Percentiles rank a stretch among this genome's conserved stretches.
phyloP scores from a whole-genome alignment of 2,888 invertebrate genomes.

The Gerris lacustris region DNA sequence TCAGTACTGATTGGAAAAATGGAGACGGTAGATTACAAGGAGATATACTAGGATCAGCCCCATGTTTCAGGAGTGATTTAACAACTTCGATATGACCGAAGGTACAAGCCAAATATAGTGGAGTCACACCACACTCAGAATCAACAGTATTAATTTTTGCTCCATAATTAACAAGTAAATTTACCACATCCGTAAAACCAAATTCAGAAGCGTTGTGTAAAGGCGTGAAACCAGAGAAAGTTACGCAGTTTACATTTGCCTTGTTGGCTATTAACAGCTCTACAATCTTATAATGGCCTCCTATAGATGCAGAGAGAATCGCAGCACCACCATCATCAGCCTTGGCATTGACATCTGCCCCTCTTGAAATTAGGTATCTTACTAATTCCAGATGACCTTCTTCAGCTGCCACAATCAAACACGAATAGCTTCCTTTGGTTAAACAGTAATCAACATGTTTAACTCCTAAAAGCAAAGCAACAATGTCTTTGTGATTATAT shows the following conservation, averaged over 20 bases:
- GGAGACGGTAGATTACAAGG: no score
- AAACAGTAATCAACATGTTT: slow-evolving; percentile 9
- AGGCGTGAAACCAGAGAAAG: slow-evolving; percentile 17
- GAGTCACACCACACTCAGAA: slow-evolving; percentile 19
- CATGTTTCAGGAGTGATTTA: slow-evolving; percentile 6
- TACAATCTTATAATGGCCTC: slow-evolving; percentile 21
- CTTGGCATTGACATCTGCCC: slow-evolving; percentile 23
- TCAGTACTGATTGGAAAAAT: no score
- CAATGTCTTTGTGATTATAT: slow-evolving; percentile 14
- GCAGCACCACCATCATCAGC: slow-evolving; percentile 16
- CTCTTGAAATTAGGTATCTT: slow-evolving; percentile 8
- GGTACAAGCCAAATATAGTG: slow-evolving; percentile 19
- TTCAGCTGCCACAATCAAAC: not conserved
- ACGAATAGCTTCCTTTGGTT: not conserved
- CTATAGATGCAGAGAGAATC: slow-evolving; percentile 22
- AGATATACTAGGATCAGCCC: slow-evolving; percentile 4
- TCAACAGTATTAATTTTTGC: slow-evolving; percentile 23
- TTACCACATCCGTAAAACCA: slow-evolving; percentile 22
- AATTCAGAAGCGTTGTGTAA: slow-evolving; percentile 21
- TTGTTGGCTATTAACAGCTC: slow-evolving; percentile 24
- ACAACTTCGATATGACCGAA: slow-evolving; percentile 13
- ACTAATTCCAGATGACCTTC: not conserved
- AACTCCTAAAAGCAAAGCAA: slow-evolving; percentile 8
- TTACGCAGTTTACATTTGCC: slow-evolving; percentile 21
- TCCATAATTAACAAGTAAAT: slow-evolving; percentile 21